Base-by-base conservation (phyloP, 2,113 vertebrate genomes). In the Lampris incognitus region DNA sequence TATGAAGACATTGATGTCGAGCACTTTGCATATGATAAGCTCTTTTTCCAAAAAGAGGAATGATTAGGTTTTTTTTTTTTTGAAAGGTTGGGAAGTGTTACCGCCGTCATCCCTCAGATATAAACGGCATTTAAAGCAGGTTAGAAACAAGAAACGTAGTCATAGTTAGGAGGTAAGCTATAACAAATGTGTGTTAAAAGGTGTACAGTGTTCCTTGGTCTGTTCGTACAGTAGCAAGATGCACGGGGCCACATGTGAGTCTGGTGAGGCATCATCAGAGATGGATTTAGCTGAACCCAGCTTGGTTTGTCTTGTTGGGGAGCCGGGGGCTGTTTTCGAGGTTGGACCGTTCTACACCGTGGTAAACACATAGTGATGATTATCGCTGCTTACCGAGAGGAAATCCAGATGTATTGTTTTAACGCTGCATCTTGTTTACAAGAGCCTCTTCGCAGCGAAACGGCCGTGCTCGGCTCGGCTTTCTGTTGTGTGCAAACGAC, bases 391-490 rank as follows among this genome's bases (percentile, higher is more conserved):
- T 58, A 78, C 69, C 6, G 59, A 90, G 87, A 86, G 77, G 73
- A 87, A 84, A 89, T 81, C 85, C 93, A 95, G 93, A 88, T 93
- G 92, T 89, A 91, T 93, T 91, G 81, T 93, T 89, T 91, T 91
- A 93, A 87, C 91, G 62, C 55, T 40, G 84, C 81, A 78, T 63
- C 78, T 91, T 94, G 92, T 94, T 94, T 94, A 94, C 91, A 81
- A 55, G 66, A 90, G 73, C 74, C 70, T 77, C 84, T 78, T 84
- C 78, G 54, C 76, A 52, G 80, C 62, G 81, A 80, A 87, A 4
- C 56, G 74, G 64, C 84, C 50, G 13, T 46, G 66, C 85, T 84
- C 81, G 78, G 81, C 88, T 83, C 79, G 9, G 67, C 76, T 84
- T 69, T 70, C 84, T 86, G 85, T 89, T 90, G 88, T 90, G 88